Percentiles rank a stretch among this genome's conserved stretches.
These are phyloP conservation scores for Podocnemis expansa DNA, from an alignment of 2,113 vertebrate species.

Conservation along the genomic window DNA sequence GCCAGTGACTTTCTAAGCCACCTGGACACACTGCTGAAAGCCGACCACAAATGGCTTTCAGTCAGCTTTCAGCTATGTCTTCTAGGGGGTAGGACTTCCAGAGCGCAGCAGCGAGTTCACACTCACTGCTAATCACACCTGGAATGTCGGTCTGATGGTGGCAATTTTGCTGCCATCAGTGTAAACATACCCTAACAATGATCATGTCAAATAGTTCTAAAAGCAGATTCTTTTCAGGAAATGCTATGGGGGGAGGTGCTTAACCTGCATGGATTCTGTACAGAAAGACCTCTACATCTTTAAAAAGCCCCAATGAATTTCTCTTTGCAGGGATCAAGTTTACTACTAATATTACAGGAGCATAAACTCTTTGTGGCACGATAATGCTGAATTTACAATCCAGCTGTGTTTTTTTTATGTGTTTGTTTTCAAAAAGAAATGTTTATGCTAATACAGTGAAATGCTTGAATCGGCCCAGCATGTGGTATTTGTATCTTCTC, in stretches of 20 bases:
- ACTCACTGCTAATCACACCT: too few species aligned
- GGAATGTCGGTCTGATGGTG: too few species aligned
- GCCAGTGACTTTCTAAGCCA: too few species aligned
- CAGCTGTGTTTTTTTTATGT: constrained; percentile 38
- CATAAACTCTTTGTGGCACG: neutral
- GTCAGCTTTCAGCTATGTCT: too few species aligned
- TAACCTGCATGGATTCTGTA: neutral
- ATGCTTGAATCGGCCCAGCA: constrained; percentile 55
- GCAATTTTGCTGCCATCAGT: too few species aligned
- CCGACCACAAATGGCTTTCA: too few species aligned
- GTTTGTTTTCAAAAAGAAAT: constrained; percentile 35
- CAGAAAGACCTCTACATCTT: neutral
- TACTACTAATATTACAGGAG: neutral
- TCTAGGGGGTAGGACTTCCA: too few species aligned
- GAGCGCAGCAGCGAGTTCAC: too few species aligned
- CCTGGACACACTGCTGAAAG: too few species aligned
- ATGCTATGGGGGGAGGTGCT: neutral
- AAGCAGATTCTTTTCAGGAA: neutral
- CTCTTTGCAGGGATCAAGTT: neutral
- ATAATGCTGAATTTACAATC: constrained; percentile 32
- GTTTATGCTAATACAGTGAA: constrained; percentile 58
- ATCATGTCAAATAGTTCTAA: neutral
- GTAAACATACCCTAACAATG: too few species aligned
- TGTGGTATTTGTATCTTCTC: constrained; percentile 42
- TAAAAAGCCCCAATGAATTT: neutral